Percentiles rank a stretch among this genome's conserved stretches.
phyloP scores from a whole-genome alignment of 2,113 vertebrate species.

The Lophius piscatorius region DNA sequence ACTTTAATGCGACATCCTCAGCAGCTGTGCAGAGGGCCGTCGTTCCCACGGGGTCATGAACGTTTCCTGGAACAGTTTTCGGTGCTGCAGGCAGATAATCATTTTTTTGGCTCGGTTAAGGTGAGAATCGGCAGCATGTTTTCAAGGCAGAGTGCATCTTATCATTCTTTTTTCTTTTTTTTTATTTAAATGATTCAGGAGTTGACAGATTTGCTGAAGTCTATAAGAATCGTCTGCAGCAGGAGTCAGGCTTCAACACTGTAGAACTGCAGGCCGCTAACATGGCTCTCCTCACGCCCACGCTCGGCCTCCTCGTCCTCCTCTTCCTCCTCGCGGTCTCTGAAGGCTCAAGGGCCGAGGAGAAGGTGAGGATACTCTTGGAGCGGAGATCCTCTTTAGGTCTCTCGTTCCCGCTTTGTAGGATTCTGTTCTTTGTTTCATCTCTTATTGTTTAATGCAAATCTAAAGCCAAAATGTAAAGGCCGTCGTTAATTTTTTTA shows the following conservation, averaged over 20 bases:
- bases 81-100: background rate
- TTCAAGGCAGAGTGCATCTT: conserved; percentile 37
- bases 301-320: conserved; percentile 30
- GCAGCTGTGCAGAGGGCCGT: too few species aligned
- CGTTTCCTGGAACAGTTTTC: background rate
- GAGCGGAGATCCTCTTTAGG: too few species aligned
- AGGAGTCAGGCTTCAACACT: background rate
- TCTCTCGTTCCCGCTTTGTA: too few species aligned
- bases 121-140: conserved; percentile 56
- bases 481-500: too few species aligned
- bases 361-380: conserved; percentile 51
- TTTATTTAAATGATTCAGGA: too few species aligned
- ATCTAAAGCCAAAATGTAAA: too few species aligned
- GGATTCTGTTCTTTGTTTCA: too few species aligned
- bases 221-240: conserved; percentile 23
- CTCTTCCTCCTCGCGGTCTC: conserved; percentile 41
- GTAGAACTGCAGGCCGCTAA: too few species aligned
- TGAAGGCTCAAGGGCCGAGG: conserved; percentile 49
- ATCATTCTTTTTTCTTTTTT: conserved; percentile 13
- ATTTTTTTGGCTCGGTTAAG: too few species aligned
- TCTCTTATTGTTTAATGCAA: too few species aligned
- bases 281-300: conserved; percentile 48
- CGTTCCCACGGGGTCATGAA: background rate
- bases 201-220: background rate
- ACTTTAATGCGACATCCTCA: too few species aligned